A percentile compares a stretch with the other conserved stretches of the same genome.
Conservation (phyloP, 2,113 vertebrate genomes). For the Crotalus helleri region DNA sequence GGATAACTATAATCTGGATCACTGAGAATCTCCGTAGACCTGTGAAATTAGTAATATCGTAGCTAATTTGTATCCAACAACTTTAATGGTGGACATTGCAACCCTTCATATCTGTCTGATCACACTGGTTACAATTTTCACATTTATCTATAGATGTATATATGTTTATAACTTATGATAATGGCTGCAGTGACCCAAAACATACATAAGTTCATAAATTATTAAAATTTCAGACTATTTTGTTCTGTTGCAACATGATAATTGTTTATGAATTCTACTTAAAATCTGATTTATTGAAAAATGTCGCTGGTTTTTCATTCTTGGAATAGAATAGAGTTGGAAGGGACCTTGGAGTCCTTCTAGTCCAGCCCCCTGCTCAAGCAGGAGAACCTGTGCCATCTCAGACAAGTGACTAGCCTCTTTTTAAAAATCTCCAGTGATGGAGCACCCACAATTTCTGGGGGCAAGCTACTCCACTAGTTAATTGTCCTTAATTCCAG, state of each 20-base stretch:
- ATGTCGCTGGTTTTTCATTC: no score
- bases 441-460: no score
- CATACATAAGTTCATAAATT: background rate
- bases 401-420: no score
- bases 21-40: background rate
- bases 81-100: background rate
- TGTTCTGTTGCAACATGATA: background rate
- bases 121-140: background rate
- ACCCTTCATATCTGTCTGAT: background rate
- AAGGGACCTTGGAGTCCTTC: no score
- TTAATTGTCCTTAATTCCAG: no score
- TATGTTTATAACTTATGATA: background rate
- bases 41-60: background rate
- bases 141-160: background rate
- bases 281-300: background rate
- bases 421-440: no score
- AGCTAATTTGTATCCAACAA: background rate
- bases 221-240: background rate
- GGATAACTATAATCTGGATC: no score
- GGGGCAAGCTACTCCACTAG: no score
- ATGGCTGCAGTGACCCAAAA: background rate
- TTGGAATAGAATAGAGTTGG: no score
- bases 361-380: no score
- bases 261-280: background rate
- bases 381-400: no score